Conservation (phyloP, 2,888 invertebrate species). For the Operophtera brumata region DNA sequence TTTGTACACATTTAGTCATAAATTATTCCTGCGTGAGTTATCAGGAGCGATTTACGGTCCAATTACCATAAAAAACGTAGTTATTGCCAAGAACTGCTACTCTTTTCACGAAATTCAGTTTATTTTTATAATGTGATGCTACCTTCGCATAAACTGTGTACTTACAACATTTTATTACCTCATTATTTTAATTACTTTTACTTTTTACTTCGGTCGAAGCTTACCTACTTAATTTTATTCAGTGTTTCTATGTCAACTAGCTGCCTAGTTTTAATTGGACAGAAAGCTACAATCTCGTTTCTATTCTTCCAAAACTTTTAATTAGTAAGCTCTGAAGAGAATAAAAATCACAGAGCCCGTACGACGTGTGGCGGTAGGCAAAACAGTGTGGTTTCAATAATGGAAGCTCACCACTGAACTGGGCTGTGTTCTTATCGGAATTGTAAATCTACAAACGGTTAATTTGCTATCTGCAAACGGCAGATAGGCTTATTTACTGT, state of each 20-base stretch:
- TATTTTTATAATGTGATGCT: too few species aligned
- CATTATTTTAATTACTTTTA: too few species aligned
- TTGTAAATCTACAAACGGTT: conserved; percentile 29
- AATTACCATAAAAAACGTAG: too few species aligned
- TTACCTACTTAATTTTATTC: too few species aligned
- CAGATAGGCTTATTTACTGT: conserved; percentile 14
- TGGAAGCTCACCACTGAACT: conserved; percentile 8
- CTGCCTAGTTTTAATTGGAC: background rate
- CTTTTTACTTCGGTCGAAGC: too few species aligned
- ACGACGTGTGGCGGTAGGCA: conserved; percentile 4
- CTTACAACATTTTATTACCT: too few species aligned
- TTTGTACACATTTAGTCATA: too few species aligned
- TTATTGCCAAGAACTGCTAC: too few species aligned
- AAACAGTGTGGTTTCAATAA: conserved; percentile 28
- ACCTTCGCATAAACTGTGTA: too few species aligned
- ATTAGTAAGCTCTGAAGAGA: background rate
- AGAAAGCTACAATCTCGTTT: background rate
- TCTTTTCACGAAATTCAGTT: too few species aligned
- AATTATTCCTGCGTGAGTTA: too few species aligned
- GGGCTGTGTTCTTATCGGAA: conserved; percentile 25
- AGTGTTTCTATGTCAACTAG: background rate
- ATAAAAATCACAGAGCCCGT: conserved; percentile 2
- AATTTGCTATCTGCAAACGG: conserved; percentile 21
- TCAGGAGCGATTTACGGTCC: too few species aligned
- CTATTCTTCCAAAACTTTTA: background rate